Conservation (phyloP, 2,113 vertebrate species). For the Rhinichthys klamathensis region DNA sequence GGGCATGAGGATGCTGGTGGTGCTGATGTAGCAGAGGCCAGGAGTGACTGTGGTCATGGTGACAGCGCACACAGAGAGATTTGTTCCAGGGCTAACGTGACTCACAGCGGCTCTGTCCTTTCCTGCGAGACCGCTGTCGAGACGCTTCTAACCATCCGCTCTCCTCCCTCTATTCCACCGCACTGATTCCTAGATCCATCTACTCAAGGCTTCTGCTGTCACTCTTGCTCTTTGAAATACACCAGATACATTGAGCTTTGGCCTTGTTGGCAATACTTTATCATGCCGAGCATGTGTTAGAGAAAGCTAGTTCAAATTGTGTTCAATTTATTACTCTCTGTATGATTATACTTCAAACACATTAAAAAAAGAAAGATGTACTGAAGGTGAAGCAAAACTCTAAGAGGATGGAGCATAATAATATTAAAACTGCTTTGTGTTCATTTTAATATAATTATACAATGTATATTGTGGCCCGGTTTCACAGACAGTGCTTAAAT, state of each 20-base stretch:
- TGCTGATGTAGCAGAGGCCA: constrained; percentile 44
- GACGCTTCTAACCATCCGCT: constrained; percentile 17
- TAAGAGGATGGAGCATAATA: neutral
- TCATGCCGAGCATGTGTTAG: neutral
- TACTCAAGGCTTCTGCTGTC: constrained; percentile 23
- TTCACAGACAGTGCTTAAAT: too few species aligned
- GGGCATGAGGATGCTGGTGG: constrained; percentile 22
- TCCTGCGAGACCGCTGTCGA: constrained; percentile 14
- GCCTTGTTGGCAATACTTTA: neutral
- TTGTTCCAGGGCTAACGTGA: constrained; percentile 50
- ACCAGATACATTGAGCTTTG: neutral
- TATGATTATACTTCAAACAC: neutral
- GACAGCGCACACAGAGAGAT: constrained; percentile 44
- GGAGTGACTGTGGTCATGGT: constrained; percentile 50
- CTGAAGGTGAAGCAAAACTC: neutral
- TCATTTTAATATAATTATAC: neutral
- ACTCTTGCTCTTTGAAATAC: neutral
- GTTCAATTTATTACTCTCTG: neutral
- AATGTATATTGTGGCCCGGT: neutral
- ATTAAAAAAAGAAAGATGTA: neutral
- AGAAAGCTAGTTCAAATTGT: neutral
- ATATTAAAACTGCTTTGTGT: neutral
- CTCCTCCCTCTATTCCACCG: neutral
- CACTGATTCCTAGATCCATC: neutral
- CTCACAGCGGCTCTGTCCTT: constrained; percentile 36